Evolutionary conservation across 2,888 invertebrate genomes (phyloP).

Genomic region (Chymomyza caudatula): DNA sequence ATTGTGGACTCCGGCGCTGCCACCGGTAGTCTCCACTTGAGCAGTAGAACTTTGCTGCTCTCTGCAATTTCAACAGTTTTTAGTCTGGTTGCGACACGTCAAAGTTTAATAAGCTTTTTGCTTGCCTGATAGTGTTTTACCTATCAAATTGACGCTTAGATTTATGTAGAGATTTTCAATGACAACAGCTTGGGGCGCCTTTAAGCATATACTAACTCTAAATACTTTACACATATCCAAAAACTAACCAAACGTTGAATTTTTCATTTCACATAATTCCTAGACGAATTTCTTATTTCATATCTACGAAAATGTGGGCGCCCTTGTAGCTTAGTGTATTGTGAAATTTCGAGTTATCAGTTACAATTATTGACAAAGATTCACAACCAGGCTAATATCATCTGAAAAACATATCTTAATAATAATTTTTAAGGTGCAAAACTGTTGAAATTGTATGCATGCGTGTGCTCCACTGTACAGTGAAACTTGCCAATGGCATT

Average conservation of each 20-base stretch:
- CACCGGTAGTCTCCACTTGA: constrained; percentile 23
- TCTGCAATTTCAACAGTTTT: constrained; percentile 61
- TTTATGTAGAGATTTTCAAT: constrained; percentile 14
- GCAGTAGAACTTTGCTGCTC: constrained; percentile 39
- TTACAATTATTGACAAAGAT: background rate
- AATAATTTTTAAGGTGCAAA: constrained; percentile 73
- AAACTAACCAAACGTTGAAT: constrained; percentile 7
- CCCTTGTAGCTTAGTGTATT: constrained; percentile 13
- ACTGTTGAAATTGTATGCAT: constrained; percentile 53
- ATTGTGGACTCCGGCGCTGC: constrained; percentile 80
- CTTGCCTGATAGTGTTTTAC: constrained; percentile 74
- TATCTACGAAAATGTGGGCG: background rate
- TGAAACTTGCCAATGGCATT: background rate
- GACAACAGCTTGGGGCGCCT: background rate
- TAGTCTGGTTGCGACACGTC: constrained; percentile 72
- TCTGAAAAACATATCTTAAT: constrained; percentile 78
- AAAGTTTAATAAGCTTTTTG: constrained; percentile 19
- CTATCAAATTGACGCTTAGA: constrained; percentile 9
- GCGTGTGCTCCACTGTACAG: constrained; percentile 16
- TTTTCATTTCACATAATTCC: constrained; percentile 23
- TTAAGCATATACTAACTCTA: constrained; percentile 33
- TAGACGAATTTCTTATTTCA: constrained; percentile 57
- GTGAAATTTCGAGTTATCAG: constrained; percentile 11
- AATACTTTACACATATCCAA: constrained; percentile 43
- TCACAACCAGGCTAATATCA: constrained; percentile 78